Evolutionary conservation across 1,140 invertebrate species (phyloP).

Genomic region (Callitettix versicolor): DNA sequence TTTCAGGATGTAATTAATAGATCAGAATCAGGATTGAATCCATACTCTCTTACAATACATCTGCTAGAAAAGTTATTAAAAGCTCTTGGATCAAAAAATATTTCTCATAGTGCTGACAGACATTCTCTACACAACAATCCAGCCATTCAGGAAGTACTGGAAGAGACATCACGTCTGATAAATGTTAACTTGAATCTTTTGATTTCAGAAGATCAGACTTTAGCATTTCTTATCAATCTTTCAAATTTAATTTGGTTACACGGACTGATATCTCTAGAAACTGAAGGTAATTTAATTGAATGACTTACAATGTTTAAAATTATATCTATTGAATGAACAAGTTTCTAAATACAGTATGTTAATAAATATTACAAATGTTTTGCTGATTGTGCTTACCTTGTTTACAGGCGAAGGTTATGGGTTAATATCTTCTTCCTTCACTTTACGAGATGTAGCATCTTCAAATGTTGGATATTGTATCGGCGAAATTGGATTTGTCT

Average conservation of each 20-base stretch:
- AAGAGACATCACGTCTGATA: background rate
- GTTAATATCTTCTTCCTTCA: too few relatives aligned
- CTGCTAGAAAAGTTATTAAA: background rate
- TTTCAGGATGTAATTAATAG: background rate
- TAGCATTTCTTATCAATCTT: background rate
- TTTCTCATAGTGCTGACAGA: background rate
- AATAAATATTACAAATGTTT: too few relatives aligned
- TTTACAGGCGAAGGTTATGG: too few relatives aligned
- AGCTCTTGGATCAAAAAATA: too few relatives aligned
- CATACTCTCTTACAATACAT: background rate
- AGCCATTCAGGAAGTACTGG: background rate
- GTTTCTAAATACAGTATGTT: too few relatives aligned
- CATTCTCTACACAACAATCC: background rate
- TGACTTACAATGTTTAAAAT: too few relatives aligned
- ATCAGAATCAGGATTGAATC: background rate
- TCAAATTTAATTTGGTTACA: slow-evolving; percentile 7
- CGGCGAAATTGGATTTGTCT: too few relatives aligned
- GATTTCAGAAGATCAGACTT: background rate
- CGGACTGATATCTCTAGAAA: background rate
- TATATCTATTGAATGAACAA: too few relatives aligned
- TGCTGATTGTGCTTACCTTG: too few relatives aligned
- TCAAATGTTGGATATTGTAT: too few relatives aligned
- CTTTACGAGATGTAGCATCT: too few relatives aligned
- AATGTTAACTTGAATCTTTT: background rate
- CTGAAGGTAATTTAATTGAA: background rate